A percentile compares a stretch with the other conserved stretches of the same genome.
Evolutionary conservation across 2,113 vertebrate species (phyloP).

Genomic region (Eira barbara): DNA sequence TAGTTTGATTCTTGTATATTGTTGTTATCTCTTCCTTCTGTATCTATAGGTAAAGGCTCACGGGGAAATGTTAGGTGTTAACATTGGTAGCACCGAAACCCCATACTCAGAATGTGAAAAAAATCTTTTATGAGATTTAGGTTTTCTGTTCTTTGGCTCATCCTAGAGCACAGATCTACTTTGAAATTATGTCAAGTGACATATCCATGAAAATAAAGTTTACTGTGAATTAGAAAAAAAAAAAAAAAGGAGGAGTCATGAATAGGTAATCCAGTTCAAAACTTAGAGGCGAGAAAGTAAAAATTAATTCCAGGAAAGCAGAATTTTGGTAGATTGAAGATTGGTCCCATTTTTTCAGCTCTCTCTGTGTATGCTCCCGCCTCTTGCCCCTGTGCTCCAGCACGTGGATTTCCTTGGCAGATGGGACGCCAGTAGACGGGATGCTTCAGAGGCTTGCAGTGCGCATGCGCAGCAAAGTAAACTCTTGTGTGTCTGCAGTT

Average conservation of each 20-base stretch:
- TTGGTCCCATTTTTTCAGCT: accelerated
- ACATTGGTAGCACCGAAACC: too few relatives aligned
- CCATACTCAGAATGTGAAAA: not conserved
- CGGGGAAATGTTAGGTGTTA: not conserved
- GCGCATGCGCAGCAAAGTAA: accelerated
- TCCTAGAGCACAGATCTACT: not conserved
- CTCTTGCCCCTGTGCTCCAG: not conserved
- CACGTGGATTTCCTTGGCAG: not conserved
- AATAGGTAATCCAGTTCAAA: not conserved
- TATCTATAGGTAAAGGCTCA: not conserved
- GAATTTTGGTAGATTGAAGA: not conserved
- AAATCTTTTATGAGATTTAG: not conserved
- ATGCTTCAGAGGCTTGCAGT: not conserved
- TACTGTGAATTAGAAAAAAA: too few relatives aligned
- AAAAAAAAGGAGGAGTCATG: not conserved
- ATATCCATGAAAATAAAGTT: not conserved
- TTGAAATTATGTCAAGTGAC: not conserved
- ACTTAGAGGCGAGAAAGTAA: not conserved
- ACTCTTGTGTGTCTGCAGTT: not conserved
- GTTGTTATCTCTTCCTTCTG: not conserved
- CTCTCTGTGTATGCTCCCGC: not conserved
- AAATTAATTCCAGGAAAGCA: not conserved
- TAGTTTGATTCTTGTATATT: not conserved
- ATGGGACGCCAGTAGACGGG: not conserved
- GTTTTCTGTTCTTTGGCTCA: not conserved